Base-by-base conservation (phyloP, 2,113 vertebrate species). In the Chloebia gouldiae region DNA sequence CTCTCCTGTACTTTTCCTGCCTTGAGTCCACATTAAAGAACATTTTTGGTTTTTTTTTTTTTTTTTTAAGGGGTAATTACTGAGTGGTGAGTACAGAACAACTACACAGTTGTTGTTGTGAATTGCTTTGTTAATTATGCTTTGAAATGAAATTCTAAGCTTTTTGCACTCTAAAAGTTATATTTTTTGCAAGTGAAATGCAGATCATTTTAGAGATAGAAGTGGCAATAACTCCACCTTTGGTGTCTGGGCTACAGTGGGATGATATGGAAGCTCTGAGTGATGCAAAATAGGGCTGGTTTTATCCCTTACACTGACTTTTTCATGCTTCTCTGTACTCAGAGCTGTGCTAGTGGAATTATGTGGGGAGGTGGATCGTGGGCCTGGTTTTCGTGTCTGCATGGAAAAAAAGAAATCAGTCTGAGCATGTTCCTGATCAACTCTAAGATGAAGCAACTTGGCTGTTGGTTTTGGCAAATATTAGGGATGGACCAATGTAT, bases 351-450 rank as follows among this genome's bases (percentile, higher is more conserved):
- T 22, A 15, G 17, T 30, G n/a, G 35, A 37, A 44, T 86, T 40
- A 9, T 0, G 0, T 11, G 19, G 27, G 31, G 27, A 61, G 27
- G 20, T 8, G 16, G 51, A 47, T 12, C 6, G 0, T 3, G 13
- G 66, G 40, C 15, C 35, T 77, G 39, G 63, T 83, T 45, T 69
- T 10, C 37, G 13, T 13, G 4, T 85, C 23, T 10, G 13, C 2
- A 0, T 18, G 7, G 21, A 6, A 21, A 60, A 28, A 45, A 1
- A 40, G 4, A 18, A 16, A 56, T 39, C 49, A 44, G 5, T 15
- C 25, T 57, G 6, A 61, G 24, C 11, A 5, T 44, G 31, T 23
- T 78, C 39, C 28, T 65, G 40, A 31, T 84, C 0, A 0, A 73
- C 13, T 21, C 49, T 27, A 37, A 65, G 7, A 20, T 40, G 28